Evolutionary conservation across 2,797 vertebrate species (phyloP).

Genomic region (Falco berigora): DNA sequence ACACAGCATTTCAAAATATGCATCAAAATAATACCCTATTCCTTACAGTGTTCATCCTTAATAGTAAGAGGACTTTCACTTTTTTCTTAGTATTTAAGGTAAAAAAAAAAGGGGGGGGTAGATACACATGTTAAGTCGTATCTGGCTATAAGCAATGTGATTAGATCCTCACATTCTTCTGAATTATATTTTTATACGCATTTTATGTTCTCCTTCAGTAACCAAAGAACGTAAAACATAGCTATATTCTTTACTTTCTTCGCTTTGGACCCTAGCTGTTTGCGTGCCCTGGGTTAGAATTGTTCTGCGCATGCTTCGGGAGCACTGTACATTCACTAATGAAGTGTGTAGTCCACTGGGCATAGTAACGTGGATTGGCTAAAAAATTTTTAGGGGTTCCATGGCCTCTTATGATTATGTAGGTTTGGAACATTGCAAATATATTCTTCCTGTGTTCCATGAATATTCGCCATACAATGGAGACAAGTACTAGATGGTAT

Average conservation of each 20-base stretch:
- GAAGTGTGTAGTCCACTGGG: background rate
- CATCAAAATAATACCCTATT: background rate
- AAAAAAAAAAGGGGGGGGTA: background rate
- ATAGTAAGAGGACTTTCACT: background rate
- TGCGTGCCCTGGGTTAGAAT: background rate
- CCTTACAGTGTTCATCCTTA: background rate
- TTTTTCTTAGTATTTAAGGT: background rate
- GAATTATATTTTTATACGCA: background rate
- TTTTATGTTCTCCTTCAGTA: background rate
- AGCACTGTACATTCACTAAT: background rate
- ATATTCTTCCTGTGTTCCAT: background rate
- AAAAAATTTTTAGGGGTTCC: background rate
- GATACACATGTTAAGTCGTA: background rate
- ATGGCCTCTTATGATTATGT: background rate
- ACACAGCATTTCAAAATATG: background rate
- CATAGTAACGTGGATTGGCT: rapidly evolving
- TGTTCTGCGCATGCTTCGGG: rapidly evolving
- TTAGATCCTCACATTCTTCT: background rate
- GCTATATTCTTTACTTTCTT: background rate
- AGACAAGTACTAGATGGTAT: background rate
- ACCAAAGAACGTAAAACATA: background rate
- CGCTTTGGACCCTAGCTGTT: background rate
- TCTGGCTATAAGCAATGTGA: background rate
- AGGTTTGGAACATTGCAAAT: background rate
- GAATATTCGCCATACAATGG: background rate